A percentile compares a stretch with the other conserved stretches of the same genome.
phyloP scores from a whole-genome alignment of 2,888 invertebrate species.

The Sphaerophoria taeniata region DNA sequence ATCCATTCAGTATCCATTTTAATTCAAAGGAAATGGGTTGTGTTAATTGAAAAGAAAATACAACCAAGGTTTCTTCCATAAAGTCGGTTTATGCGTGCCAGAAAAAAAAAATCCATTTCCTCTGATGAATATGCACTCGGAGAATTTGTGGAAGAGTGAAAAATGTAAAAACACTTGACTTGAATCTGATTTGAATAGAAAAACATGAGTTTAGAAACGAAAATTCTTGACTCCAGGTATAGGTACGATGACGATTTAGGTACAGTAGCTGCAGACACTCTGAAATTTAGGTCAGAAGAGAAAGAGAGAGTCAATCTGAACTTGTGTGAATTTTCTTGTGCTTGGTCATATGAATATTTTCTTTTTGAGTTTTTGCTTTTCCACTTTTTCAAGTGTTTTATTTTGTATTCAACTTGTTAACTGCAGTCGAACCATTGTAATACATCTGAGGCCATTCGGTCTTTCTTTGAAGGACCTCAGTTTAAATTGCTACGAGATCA shows the following conservation, averaged over 20 bases:
- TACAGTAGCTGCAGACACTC: background rate
- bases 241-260: background rate
- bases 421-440: background rate
- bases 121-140: background rate
- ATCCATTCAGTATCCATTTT: too few relatives aligned
- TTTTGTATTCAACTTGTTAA: background rate
- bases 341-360: conserved; percentile 5
- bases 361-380: background rate
- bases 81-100: too few relatives aligned
- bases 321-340: background rate
- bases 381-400: background rate
- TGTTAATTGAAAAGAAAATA: too few relatives aligned
- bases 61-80: too few relatives aligned
- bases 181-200: conserved; percentile 34
- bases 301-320: background rate
- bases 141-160: background rate
- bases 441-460: too few relatives aligned
- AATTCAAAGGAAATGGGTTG: too few relatives aligned
- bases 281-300: background rate
- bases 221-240: conserved; percentile 4
- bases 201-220: conserved; percentile 2
- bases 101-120: background rate
- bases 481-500: too few relatives aligned
- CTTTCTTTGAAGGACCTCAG: too few relatives aligned
- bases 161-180: conserved; percentile 15